A percentile compares a stretch with the other conserved stretches of the same genome.
phyloP scores from a whole-genome alignment of 1,140 invertebrate species.

The Temnothorax nylanderi region DNA sequence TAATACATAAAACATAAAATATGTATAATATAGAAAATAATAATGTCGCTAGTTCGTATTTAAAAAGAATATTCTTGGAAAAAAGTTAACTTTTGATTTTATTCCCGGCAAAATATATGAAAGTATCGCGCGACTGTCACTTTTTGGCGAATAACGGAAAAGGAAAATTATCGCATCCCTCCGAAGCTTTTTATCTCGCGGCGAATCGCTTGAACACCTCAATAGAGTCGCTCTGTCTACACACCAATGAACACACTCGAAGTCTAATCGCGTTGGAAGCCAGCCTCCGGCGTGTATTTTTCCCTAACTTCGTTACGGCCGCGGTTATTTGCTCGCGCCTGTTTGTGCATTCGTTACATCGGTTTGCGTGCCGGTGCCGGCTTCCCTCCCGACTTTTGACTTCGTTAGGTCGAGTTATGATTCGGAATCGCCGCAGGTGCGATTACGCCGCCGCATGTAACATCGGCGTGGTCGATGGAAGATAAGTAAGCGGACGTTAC shows the following conservation, averaged over 20 bases:
- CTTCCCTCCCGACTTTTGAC: constrained; percentile 53
- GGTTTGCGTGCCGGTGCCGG: constrained; percentile 48
- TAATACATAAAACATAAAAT: not conserved
- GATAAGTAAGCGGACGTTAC: constrained; percentile 50
- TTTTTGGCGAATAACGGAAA: constrained; percentile 30
- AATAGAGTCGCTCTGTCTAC: constrained; percentile 57
- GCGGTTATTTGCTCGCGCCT: constrained; percentile 58
- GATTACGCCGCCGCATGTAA: constrained; percentile 49
- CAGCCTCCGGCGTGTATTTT: constrained; percentile 61
- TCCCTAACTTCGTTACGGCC: constrained; percentile 54
- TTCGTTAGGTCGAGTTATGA: constrained; percentile 61
- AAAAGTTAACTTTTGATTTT: not conserved
- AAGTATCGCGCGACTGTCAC: constrained; percentile 11
- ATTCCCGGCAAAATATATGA: not conserved
- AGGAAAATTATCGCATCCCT: constrained; percentile 39
- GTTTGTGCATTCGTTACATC: constrained; percentile 61
- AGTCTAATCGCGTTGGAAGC: constrained; percentile 60
- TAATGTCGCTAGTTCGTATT: not conserved
- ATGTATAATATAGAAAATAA: not conserved
- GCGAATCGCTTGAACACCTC: constrained; percentile 44
- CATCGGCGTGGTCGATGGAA: constrained; percentile 25
- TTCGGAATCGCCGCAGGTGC: constrained; percentile 56
- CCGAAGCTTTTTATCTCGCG: constrained; percentile 50
- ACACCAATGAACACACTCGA: constrained; percentile 52
- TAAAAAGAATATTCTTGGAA: not conserved